Conservation (phyloP, 2,797 vertebrate genomes). For the Balearica regulorum region DNA sequence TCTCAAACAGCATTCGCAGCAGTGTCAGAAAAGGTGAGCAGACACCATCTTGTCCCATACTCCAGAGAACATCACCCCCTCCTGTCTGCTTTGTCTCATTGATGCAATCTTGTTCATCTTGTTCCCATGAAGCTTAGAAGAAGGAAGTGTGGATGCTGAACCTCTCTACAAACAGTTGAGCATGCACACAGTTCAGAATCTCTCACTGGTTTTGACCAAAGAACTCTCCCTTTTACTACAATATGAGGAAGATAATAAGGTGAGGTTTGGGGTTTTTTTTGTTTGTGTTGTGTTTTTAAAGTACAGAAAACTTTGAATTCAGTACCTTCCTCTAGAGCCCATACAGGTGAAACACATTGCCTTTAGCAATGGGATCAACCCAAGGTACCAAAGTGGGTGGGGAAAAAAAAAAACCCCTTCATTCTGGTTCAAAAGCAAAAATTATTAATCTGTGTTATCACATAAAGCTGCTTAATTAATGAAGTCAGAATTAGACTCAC, state of each 20-base stretch:
- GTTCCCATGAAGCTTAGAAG: background rate
- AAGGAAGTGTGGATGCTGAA: background rate
- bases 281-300: background rate
- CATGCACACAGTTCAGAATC: background rate
- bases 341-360: rapidly evolving
- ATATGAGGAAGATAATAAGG: background rate
- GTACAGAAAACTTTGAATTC: background rate
- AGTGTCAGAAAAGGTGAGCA: background rate
- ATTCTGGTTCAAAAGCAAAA: background rate
- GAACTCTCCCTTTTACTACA: background rate
- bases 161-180: background rate
- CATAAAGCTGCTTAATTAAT: background rate
- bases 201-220: background rate
- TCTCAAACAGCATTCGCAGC: background rate
- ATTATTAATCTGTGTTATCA: background rate
- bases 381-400: background rate
- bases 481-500: background rate
- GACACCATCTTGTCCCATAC: background rate
- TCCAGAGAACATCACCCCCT: background rate
- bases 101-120: background rate
- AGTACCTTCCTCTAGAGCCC: background rate
- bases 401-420: rapidly evolving
- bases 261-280: background rate
- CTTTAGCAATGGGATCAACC: background rate
- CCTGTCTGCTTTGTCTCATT: background rate